These are phyloP conservation scores for Cinclus cinclus DNA, from an alignment of 2,113 vertebrate genomes.

Conservation along the genomic window DNA sequence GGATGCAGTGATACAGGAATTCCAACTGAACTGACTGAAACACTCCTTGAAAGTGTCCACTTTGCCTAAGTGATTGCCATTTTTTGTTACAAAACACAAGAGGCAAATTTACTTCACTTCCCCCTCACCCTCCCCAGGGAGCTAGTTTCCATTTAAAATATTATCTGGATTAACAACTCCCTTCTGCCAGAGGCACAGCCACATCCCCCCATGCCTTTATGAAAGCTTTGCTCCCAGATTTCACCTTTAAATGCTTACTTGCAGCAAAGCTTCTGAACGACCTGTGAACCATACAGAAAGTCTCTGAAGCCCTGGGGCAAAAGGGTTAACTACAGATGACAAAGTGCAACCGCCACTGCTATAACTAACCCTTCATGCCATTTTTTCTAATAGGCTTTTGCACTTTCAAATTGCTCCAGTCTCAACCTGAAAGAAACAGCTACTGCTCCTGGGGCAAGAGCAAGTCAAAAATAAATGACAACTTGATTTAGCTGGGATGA, in stretches of 20 bases:
- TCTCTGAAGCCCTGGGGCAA: constrained; percentile 37
- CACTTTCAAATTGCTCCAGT: constrained; percentile 63
- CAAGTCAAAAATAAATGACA: constrained; percentile 70
- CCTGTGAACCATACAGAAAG: constrained; percentile 41
- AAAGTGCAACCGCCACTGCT: constrained; percentile 45
- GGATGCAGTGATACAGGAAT: background rate
- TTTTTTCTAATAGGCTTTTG: constrained; percentile 68
- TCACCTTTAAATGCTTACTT: constrained; percentile 27
- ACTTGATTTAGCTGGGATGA: constrained; percentile 68
- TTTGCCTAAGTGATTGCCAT: background rate
- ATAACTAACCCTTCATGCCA: constrained; percentile 68
- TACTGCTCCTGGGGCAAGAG: constrained; percentile 59
- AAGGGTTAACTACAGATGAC: constrained; percentile 64
- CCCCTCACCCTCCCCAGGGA: accelerated
- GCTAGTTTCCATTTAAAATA: background rate
- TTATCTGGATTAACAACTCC: background rate
- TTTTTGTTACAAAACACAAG: background rate
- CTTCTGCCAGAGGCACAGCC: background rate
- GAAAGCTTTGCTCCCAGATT: background rate
- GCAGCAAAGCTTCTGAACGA: background rate
- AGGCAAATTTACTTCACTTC: background rate
- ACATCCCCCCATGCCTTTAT: background rate
- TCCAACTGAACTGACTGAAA: background rate
- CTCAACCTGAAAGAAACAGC: constrained; percentile 59
- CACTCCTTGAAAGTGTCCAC: background rate